These are phyloP conservation scores for Camponotus pennsylvanicus DNA, from an alignment of 1,140 invertebrate genomes.

Conservation along the genomic window DNA sequence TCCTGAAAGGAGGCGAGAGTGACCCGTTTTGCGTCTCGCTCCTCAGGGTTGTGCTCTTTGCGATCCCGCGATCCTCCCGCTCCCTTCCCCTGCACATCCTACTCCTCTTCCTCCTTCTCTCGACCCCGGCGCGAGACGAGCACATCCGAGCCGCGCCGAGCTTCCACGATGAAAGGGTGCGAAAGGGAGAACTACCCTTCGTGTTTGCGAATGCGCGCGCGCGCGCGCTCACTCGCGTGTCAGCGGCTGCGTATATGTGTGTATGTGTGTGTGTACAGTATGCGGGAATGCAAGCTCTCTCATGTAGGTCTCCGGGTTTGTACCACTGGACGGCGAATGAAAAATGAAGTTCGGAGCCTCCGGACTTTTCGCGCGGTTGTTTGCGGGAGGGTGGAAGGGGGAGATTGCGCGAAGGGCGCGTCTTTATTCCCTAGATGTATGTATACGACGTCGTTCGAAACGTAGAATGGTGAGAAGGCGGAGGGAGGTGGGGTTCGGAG, in stretches of 20 bases:
- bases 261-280: neutral
- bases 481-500: no score
- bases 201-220: conserved; percentile 17
- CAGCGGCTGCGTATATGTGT: neutral
- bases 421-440: conserved; percentile 5
- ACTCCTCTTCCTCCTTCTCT: conserved; percentile 57
- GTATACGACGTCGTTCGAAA: neutral
- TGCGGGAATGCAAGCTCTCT: conserved; percentile 35
- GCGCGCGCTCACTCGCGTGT: neutral
- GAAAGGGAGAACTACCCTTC: conserved; percentile 59
- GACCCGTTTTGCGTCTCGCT: conserved; percentile 81
- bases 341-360: conserved; percentile 37
- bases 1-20: conserved; percentile 78
- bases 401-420: neutral
- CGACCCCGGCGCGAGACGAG: conserved; percentile 62
- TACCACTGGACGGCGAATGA: conserved; percentile 28
- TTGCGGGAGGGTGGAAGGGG: neutral
- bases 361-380: conserved; percentile 9
- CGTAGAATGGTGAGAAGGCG: no score
- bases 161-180: conserved; percentile 64
- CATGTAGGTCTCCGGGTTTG: conserved; percentile 14
- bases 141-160: conserved; percentile 69
- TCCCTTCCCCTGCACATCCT: conserved; percentile 41
- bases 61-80: conserved; percentile 48
- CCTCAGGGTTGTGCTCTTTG: conserved; percentile 66